A percentile compares a stretch with the other conserved stretches of the same genome.
These are phyloP conservation scores for Melieria omissa DNA, from an alignment of 2,888 invertebrate species.

Conservation along the genomic window DNA sequence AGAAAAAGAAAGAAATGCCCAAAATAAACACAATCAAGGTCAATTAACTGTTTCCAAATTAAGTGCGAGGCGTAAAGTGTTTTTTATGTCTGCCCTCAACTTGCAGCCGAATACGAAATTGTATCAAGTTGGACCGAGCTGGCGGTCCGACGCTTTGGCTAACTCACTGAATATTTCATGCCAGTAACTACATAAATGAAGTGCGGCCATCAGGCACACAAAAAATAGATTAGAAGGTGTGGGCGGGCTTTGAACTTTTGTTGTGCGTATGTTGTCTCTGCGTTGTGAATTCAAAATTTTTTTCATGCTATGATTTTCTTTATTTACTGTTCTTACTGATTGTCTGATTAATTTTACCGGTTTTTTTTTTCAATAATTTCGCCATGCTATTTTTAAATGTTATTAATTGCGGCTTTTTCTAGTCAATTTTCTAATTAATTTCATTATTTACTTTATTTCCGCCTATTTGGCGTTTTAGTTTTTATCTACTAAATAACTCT, in stretches of 20 bases:
- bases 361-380: no score
- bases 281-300: background rate
- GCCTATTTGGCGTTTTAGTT: no score
- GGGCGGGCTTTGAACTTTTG: constrained; percentile 26
- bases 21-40: constrained; percentile 61
- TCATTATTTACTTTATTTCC: no score
- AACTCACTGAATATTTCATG: background rate
- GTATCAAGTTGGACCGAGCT: background rate
- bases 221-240: constrained; percentile 15
- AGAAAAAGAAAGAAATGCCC: constrained; percentile 25
- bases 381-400: no score
- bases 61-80: constrained; percentile 42
- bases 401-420: no score
- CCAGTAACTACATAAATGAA: background rate
- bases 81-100: constrained; percentile 17
- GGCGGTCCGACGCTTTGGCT: background rate
- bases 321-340: background rate
- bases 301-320: background rate
- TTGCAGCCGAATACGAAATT: background rate
- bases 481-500: background rate
- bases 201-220: background rate
- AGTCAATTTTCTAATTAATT: no score
- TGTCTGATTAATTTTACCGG: no score
- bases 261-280: no score
- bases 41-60: constrained; percentile 62